Evolutionary conservation across 2,113 vertebrate genomes (phyloP), one percentile per base, ranked within the genome.

Genomic region (Epinephelus cyanopodus): DNA sequence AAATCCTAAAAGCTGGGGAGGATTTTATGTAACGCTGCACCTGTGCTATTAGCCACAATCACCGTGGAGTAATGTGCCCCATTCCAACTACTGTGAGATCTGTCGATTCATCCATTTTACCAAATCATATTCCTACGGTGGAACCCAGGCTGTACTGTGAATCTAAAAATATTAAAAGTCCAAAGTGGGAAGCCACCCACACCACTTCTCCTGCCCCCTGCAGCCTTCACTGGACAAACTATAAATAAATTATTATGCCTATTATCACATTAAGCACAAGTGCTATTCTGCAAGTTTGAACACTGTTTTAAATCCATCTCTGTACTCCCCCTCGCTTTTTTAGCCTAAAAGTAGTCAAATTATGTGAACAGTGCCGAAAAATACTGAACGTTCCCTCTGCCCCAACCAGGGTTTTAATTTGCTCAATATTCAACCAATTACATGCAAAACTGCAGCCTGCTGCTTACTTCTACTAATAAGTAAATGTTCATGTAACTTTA

Each of bases 1-100:
- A 23, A n/a, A 67, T 45, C 21, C 27, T 50, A 45, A 77, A 68
- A 50, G 54, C 42, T 33, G 11, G 63, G 37, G 37, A 33, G 10
- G 17, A 67, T 7, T 39, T 77, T 29, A 47, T 66, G 21, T 29
- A 66, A 60, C 0, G 3, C 54, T 69, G 76, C 76, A 78, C 54
- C 76, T 78, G 56, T 23, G 45, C n/a, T 39, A 19, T 15, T 25
- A 39, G 29, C 18, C 42, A 52, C 13, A 68, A 39, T 48, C 37
- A 57, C n/a, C 27, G 19, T 60, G 56, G 25, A 19, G 23, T 45
- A 27, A 73, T 73, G 70, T 18, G 8, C 56, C 37, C 17, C 60
- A 65, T 65, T 23, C n/a, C 13, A 17, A 21, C 48, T 69, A 27
- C 42, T 71, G 21, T 25, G 53, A 53, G 48, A 50, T 67, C 48